Evolutionary conservation across 2,113 vertebrate species (phyloP).

Genomic region (Perognathus longimembris): DNA sequence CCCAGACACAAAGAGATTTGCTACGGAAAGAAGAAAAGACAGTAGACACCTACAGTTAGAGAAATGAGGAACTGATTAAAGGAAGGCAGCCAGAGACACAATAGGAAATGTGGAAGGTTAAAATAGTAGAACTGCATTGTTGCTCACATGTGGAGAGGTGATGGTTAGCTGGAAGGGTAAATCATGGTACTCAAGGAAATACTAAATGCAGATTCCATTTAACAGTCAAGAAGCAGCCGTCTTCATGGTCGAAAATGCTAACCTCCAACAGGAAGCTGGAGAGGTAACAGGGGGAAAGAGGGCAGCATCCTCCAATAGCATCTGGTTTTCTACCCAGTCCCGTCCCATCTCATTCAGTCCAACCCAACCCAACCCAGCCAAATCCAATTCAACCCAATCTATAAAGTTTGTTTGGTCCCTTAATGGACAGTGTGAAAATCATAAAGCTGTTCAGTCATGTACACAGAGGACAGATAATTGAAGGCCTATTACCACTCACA

Average conservation of each 20-base stretch:
- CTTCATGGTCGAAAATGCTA: neutral
- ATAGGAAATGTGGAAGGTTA: neutral
- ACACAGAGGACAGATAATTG: neutral
- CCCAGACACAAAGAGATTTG: neutral
- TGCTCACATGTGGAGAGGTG: neutral
- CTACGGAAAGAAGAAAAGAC: neutral
- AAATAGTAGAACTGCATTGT: neutral
- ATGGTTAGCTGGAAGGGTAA: neutral
- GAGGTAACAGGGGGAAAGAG: neutral
- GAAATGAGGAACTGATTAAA: neutral
- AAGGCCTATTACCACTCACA: neutral
- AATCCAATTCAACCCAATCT: neutral
- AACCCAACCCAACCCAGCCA: neutral
- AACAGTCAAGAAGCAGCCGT: neutral
- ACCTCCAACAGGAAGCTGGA: neutral
- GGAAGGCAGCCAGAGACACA: neutral
- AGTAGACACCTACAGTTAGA: neutral
- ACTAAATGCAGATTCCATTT: neutral
- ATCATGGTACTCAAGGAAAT: too few relatives aligned
- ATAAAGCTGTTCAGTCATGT: too few relatives aligned
- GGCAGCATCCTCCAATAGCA: neutral
- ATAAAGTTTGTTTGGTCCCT: neutral
- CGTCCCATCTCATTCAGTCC: neutral
- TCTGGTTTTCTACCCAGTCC: neutral
- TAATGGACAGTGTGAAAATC: neutral